phyloP scores from a whole-genome alignment of 2,797 vertebrate species.

The Melanotaenia boesemani region DNA sequence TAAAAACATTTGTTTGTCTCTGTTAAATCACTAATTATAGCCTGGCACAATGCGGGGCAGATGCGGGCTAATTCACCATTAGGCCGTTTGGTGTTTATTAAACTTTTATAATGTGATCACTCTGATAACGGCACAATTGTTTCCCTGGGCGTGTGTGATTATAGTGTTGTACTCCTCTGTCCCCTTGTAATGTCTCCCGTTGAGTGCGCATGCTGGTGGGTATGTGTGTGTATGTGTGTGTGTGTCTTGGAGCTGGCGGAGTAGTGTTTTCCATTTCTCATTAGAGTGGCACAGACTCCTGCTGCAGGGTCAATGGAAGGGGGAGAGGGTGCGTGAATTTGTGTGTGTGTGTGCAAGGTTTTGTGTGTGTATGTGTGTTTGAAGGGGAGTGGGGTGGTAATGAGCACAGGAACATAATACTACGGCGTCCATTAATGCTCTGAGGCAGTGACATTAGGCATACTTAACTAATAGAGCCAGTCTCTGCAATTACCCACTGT shows the following conservation, averaged over 20 bases:
- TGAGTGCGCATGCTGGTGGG: slow-evolving; percentile 39
- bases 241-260: slow-evolving; percentile 78
- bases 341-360: slow-evolving; percentile 47
- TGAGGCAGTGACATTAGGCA: slow-evolving; percentile 86
- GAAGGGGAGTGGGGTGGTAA: slow-evolving; percentile 82
- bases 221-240: slow-evolving; percentile 43
- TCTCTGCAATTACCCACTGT: slow-evolving; percentile 85
- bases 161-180: slow-evolving; percentile 81
- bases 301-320: slow-evolving; percentile 86
- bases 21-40: slow-evolving; percentile 82
- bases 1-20: slow-evolving; percentile 80
- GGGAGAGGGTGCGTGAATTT: slow-evolving; percentile 68
- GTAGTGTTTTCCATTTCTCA: slow-evolving; percentile 88
- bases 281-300: slow-evolving; percentile 85
- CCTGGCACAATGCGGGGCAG: slow-evolving; percentile 77
- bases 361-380: slow-evolving; percentile 69
- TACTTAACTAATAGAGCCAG: slow-evolving; percentile 88
- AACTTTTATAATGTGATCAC: slow-evolving; percentile 84
- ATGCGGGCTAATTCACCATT: slow-evolving; percentile 82
- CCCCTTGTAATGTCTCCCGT: slow-evolving; percentile 81
- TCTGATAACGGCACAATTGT: slow-evolving; percentile 81
- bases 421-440: slow-evolving; percentile 87
- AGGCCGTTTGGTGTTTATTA: slow-evolving; percentile 83
- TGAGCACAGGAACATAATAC: slow-evolving; percentile 87
- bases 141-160: slow-evolving; percentile 85